These are phyloP conservation scores for Paradisaea rubra DNA, from an alignment of 2,113 vertebrate genomes.

Conservation along the genomic window DNA sequence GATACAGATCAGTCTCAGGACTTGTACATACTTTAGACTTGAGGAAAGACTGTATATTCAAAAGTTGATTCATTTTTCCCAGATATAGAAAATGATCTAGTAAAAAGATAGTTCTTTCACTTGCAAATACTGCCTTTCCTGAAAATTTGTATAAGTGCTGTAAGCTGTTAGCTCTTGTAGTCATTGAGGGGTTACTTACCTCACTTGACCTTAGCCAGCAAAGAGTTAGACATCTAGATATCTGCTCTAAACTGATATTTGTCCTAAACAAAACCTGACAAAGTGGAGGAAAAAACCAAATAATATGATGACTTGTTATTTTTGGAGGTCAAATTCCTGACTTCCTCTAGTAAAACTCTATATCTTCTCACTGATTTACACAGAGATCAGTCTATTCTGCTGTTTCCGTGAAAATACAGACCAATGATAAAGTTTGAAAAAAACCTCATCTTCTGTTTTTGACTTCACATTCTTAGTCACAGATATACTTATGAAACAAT, in stretches of 20 bases:
- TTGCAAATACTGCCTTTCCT: neutral
- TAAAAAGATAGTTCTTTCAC: neutral
- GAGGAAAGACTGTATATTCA: neutral
- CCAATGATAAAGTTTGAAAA: neutral
- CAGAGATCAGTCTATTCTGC: neutral
- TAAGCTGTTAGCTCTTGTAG: neutral
- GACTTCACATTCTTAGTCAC: neutral
- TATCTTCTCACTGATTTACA: neutral
- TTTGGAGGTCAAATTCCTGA: neutral
- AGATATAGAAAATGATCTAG: neutral
- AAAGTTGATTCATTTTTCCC: neutral
- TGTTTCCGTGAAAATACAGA: neutral
- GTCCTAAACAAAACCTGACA: neutral
- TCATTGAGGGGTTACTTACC: neutral
- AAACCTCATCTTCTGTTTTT: neutral
- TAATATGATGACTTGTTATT: neutral
- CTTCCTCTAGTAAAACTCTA: neutral
- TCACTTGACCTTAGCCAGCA: neutral
- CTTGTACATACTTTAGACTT: neutral
- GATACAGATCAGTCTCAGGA: neutral
- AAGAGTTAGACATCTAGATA: neutral
- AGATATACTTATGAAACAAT: neutral
- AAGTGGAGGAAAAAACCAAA: neutral
- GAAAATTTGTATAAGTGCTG: neutral
- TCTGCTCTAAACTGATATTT: neutral